Conservation (phyloP, 2,113 vertebrate species). For the Balaenoptera acutorostrata region DNA sequence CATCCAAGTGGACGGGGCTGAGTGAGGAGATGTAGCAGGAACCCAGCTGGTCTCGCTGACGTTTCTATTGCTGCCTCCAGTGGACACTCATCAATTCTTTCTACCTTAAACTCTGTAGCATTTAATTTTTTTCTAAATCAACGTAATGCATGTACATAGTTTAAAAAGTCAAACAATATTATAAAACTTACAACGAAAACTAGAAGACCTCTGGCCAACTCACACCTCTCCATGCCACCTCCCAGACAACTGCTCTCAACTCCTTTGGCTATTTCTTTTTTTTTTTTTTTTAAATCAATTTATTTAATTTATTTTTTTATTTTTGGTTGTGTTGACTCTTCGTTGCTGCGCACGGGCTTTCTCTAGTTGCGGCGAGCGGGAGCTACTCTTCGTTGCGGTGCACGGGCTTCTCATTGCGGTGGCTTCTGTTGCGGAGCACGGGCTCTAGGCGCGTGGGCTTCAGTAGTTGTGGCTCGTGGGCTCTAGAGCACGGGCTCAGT, state of each 20-base stretch:
- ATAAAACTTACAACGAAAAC: neutral
- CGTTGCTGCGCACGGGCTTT: no score
- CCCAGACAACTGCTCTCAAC: neutral
- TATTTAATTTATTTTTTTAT: no score
- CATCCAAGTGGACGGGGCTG: neutral
- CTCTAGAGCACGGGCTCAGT: no score
- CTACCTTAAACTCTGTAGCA: neutral
- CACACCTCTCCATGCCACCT: neutral
- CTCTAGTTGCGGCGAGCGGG: no score
- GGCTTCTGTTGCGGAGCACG: no score
- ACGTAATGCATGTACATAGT: neutral
- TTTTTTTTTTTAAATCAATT: no score
- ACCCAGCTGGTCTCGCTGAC: no score
- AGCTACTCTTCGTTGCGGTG: no score
- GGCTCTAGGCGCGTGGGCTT: no score
- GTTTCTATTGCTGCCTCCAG: neutral
- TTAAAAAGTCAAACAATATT: neutral
- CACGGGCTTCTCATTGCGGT: no score
- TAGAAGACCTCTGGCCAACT: neutral
- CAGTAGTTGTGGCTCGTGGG: no score
- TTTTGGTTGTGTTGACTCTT: no score
- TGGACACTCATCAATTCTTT: neutral
- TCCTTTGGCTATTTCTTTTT: neutral
- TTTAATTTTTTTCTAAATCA: neutral
- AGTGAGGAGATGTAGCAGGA: neutral